These are phyloP conservation scores for Anastatus disparis DNA, from an alignment of 1,140 invertebrate genomes.

Conservation along the genomic window DNA sequence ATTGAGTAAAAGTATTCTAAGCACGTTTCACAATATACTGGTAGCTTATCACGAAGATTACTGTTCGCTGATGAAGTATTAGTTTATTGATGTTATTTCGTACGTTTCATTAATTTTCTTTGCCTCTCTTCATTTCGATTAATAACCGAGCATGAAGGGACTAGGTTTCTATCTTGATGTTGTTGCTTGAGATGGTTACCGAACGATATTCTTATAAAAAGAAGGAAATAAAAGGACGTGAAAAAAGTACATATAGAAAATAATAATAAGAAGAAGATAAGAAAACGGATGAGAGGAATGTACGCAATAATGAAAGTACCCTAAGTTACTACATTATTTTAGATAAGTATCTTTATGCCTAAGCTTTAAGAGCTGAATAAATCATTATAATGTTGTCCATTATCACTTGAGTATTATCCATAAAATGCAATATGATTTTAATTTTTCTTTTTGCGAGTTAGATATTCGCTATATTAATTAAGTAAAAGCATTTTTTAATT, in stretches of 20 bases:
- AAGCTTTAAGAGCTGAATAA: not conserved
- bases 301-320: not conserved
- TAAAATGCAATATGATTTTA: no score
- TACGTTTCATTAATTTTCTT: no score
- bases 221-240: not conserved
- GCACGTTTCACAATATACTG: no score
- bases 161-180: conserved; percentile 5
- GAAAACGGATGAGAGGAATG: not conserved
- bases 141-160: not conserved
- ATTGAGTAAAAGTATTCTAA: no score
- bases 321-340: not conserved
- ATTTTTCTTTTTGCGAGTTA: no score
- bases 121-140: not conserved
- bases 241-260: not conserved
- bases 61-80: not conserved
- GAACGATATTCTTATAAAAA: not conserved
- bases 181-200: not conserved
- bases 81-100: no score
- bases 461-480: no score
- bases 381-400: not conserved
- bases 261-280: no score
- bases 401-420: not conserved
- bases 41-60: no score
- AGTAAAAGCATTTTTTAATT: no score
- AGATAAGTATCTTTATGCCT: not conserved